phyloP scores from a whole-genome alignment of 2,888 invertebrate species.

The Drosophila conformis region DNA sequence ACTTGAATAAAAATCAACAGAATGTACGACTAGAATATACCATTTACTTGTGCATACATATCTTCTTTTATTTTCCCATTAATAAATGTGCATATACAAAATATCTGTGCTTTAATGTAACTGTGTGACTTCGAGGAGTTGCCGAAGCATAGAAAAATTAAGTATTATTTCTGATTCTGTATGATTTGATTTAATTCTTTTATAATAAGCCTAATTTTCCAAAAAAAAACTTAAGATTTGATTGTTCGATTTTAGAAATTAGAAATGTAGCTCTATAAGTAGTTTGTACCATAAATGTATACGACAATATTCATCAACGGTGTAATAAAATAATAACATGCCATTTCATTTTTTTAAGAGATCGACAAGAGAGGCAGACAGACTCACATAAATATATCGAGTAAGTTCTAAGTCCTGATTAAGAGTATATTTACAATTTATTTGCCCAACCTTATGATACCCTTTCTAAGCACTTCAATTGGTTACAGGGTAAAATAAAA shows the following conservation, averaged over 20 bases:
- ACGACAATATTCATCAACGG: background rate
- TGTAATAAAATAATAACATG: background rate
- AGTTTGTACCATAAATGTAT: background rate
- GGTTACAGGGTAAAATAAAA: constrained; percentile 13
- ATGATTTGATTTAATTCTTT: background rate
- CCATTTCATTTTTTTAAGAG: background rate
- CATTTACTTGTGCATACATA: background rate
- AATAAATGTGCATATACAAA: background rate
- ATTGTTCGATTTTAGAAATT: background rate
- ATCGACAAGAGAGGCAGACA: background rate
- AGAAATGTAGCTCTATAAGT: background rate
- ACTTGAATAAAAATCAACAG: constrained; percentile 41
- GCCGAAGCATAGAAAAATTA: no score
- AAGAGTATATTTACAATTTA: background rate
- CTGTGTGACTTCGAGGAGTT: background rate
- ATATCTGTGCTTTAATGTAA: background rate
- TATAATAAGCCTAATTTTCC: background rate
- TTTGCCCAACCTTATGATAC: background rate
- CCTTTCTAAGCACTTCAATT: background rate
- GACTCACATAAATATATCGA: background rate
- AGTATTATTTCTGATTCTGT: no score
- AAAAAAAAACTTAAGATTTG: background rate
- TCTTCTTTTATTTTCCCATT: accelerated
- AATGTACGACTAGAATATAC: background rate
- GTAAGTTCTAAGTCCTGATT: background rate